Conservation (phyloP, 2,113 vertebrate species). For the Pandion haliaetus region DNA sequence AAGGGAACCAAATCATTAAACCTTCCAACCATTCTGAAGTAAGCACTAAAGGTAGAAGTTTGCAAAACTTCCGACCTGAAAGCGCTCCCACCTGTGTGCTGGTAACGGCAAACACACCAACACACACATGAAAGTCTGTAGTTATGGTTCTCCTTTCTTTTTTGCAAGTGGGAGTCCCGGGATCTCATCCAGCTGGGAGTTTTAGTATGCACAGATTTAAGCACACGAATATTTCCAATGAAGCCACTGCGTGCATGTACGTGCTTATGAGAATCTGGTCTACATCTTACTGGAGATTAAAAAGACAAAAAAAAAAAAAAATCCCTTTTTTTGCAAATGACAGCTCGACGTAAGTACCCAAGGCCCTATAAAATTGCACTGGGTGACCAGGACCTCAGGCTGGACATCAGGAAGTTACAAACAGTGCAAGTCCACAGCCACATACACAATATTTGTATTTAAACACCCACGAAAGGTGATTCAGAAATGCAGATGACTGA, state of each 20-base stretch:
- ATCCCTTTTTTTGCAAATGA: not conserved
- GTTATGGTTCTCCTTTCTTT: not conserved
- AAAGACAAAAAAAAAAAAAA: not conserved
- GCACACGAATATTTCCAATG: not conserved
- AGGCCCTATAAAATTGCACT: fast-evolving
- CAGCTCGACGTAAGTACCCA: not conserved
- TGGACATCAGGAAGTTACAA: not conserved
- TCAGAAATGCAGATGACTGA: not conserved
- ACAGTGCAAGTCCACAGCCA: not conserved
- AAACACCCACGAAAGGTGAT: not conserved
- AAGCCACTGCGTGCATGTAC: not conserved
- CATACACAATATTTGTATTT: not conserved
- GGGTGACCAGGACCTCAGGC: not conserved
- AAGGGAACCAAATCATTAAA: not conserved
- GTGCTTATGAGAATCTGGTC: not conserved
- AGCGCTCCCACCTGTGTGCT: not conserved
- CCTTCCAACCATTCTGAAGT: fast-evolving
- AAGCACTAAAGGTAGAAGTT: fast-evolving
- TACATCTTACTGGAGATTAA: not conserved
- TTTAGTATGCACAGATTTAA: not conserved
- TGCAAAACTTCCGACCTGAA: not conserved
- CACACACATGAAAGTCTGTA: fast-evolving
- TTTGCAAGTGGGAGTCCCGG: not conserved
- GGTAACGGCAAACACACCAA: not conserved
- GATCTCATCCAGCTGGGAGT: not conserved